Percentiles rank a stretch among this genome's conserved stretches.
These are phyloP conservation scores for Probaryconus sp. DNA, from an alignment of 1,140 invertebrate species.

Conservation along the genomic window DNA sequence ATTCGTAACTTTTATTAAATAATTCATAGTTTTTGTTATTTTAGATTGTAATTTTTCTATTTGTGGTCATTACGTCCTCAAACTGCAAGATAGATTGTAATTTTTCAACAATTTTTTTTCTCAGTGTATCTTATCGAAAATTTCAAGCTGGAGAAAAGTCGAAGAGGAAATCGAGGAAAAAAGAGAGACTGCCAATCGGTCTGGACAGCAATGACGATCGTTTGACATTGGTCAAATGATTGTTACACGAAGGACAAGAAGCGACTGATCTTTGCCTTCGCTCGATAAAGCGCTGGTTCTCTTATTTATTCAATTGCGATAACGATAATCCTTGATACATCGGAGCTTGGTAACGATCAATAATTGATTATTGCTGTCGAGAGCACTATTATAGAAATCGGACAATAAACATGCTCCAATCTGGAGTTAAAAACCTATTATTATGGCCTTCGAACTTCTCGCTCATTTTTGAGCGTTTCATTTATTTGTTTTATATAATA, in stretches of 20 bases:
- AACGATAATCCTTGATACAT: conserved; percentile 60
- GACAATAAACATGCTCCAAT: background rate
- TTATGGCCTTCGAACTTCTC: no score
- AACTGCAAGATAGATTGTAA: no score
- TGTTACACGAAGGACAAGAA: conserved; percentile 44
- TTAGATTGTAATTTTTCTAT: no score
- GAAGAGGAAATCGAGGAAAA: conserved; percentile 38
- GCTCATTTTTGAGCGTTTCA: no score
- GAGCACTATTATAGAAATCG: background rate
- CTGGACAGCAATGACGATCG: conserved; percentile 18
- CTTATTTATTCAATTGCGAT: conserved; percentile 57
- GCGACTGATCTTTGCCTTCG: conserved; percentile 54
- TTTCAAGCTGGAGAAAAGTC: conserved; percentile 23
- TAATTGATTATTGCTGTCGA: conserved; percentile 26
- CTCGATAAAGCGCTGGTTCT: conserved; percentile 37
- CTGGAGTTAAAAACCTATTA: no score
- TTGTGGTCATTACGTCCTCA: no score
- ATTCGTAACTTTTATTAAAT: no score
- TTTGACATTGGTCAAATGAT: conserved; percentile 57
- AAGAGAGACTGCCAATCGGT: conserved; percentile 24
- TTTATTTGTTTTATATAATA: no score
- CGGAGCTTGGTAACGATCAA: conserved; percentile 43
- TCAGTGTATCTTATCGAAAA: no score
- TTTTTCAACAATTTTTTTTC: no score
- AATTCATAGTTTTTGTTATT: no score